phyloP scores from a whole-genome alignment of 2,888 invertebrate genomes.

The Pheosia gnoma region DNA sequence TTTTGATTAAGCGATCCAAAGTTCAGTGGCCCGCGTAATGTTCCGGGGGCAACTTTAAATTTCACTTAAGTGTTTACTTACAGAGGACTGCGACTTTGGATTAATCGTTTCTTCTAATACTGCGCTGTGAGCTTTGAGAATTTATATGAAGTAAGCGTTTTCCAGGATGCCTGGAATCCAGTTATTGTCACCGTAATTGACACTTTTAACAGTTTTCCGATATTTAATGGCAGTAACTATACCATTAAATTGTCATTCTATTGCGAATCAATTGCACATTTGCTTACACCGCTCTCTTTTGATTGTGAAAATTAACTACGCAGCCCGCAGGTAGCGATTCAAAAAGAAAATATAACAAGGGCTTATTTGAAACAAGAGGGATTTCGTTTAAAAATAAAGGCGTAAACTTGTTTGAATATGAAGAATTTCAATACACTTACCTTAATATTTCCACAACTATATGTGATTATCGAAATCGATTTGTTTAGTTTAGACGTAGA shows the following conservation, averaged over 20 bases:
- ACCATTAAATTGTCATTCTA: no score
- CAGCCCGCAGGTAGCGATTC: background rate
- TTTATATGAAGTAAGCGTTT: no score
- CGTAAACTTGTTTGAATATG: background rate
- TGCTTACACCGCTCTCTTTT: background rate
- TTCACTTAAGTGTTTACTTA: conserved; percentile 1
- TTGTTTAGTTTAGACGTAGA: background rate
- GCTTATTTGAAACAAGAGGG: background rate
- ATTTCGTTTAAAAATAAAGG: background rate
- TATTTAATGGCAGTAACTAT: no score
- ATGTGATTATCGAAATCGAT: background rate
- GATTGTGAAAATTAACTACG: background rate
- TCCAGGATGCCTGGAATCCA: no score
- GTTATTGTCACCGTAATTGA: no score
- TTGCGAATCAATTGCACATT: no score
- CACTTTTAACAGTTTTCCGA: no score
- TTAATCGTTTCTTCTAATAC: background rate
- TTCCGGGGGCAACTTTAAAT: background rate
- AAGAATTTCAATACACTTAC: no score
- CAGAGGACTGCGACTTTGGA: background rate
- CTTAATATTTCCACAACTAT: background rate
- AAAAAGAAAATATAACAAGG: background rate
- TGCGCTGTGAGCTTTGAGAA: no score
- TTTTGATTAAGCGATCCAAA: background rate
- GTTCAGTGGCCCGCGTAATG: background rate